Base-by-base conservation (phyloP, 2,113 vertebrate genomes). In the Lates calcarifer region DNA sequence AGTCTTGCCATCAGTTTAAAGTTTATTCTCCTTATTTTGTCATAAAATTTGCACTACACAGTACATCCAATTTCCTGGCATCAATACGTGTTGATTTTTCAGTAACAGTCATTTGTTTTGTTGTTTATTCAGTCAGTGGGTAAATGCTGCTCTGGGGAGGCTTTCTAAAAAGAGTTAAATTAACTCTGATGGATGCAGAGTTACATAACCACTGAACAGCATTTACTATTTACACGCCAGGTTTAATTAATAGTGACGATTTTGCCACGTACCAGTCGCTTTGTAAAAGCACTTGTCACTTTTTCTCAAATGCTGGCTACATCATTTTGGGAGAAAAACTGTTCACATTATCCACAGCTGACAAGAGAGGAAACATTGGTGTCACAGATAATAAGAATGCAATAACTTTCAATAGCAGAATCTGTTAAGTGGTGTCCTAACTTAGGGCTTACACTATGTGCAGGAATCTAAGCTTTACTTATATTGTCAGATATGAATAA, bases 141-240 rank as follows among this genome's bases (percentile, higher is more conserved):
- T n/a, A n/a, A n/a, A n/a, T n/a, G n/a, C n/a, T n/a, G n/a, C n/a
- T n/a, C 37, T 77, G 58, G 31, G 39, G 39, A 41, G 39, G 39
- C 39, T 87, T 68, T 55, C 17, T 45, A 15, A 82, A 77, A 82
- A 41, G 5, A 72, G 35, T 28, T 22, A 43, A 79, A 85, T 56
- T 37, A 70, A 41, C 49, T 81, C 29, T 80, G 68, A 81, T 83
- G 31, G 41, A 82, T 77, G 71, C 68, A 41, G 41, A 64, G 47
- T 28, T 70, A 0, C 56, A 81, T 63, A 72, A 90, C 14, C 11
- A 55, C 33, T 15, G 43, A 26, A 69, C 13, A 13, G 55, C n/a
- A 33, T 76, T 67, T 67, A 47, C 35, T 71, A 45, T 77, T 56
- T 20, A 39, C 79, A 60, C 73, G n/a, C 3, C 2, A n/a, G 61